Evolutionary conservation across 2,797 vertebrate genomes (phyloP), one percentile per base, ranked within the genome.

Genomic region (Cossypha polioptera): DNA sequence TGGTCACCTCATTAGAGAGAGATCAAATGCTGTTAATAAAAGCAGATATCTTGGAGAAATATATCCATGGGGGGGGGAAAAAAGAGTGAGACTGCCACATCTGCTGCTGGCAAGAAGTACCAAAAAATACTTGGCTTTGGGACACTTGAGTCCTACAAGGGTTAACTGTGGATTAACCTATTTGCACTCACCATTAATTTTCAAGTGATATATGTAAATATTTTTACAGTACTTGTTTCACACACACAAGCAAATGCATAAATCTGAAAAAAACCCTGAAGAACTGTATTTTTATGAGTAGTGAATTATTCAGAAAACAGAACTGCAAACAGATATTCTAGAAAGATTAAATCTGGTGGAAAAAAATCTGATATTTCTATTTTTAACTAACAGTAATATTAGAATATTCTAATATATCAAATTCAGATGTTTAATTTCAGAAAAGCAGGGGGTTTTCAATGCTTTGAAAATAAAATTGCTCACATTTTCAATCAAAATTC

Each of bases 1-100:
- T 42, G 59, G 69, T 47, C 86, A 82, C 55, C 86, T 94, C 76
- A 33, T 92, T 71, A 94, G 45, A 50, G 42, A 40, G 66, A 90
- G 59, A 96, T 88, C 73, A 88, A 92, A 67, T 67, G 76, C 73
- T 82, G 68, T 63, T 94, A 90, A 84, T 79, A 94, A 96, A 94
- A 91, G 48, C 85, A 78, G 53, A 28, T 83, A 43, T 55, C 62
- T 86, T 73, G 55, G 54, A 88, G 26, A 75, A 33, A 51, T 28
- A 79, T 81, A 76, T 48, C 40, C 53, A 13, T 8, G 9, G 10
- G 16, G 7, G 10, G 16, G 4, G 36, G 11, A 5, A 17, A 61
- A 86, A 17, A 62, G 62, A 40, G 22, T 51, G 57, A 71, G 35
- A 47, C 36, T 76, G 48, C 48, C n/a, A 53, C 19, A 10, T 76